A percentile compares a stretch with the other conserved stretches of the same genome.
Conservation (phyloP, 2,888 invertebrate species). For the Erpobdella octoculata region DNA sequence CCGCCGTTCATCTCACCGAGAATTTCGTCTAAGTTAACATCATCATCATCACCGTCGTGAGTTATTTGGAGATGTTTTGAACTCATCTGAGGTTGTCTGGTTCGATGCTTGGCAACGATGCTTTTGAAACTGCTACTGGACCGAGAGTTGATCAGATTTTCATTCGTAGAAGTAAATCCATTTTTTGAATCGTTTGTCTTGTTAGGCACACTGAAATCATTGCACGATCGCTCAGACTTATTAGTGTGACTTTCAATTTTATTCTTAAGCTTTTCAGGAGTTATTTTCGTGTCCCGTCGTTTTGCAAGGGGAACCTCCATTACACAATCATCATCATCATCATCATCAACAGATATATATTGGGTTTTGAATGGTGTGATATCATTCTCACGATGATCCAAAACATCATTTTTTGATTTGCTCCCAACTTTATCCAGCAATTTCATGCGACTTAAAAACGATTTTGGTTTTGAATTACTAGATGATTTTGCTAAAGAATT, state of each 20-base stretch:
- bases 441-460: too few relatives aligned
- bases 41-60: constrained; percentile 4
- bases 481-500: too few relatives aligned
- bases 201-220: not conserved
- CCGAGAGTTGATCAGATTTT: too few relatives aligned
- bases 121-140: too few relatives aligned
- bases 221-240: too few relatives aligned
- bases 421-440: too few relatives aligned
- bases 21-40: not conserved
- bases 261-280: not conserved
- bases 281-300: not conserved
- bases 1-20: not conserved
- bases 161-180: too few relatives aligned
- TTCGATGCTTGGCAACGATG: not conserved
- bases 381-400: too few relatives aligned
- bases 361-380: too few relatives aligned
- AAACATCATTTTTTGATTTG: too few relatives aligned
- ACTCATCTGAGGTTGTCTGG: not conserved
- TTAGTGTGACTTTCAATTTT: not conserved
- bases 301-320: not conserved
- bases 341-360: too few relatives aligned
- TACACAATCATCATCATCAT: not conserved
- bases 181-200: not conserved
- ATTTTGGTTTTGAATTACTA: too few relatives aligned
- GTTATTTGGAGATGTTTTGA: not conserved